Conservation (phyloP, 2,797 vertebrate genomes). For the Spinus pinus region DNA sequence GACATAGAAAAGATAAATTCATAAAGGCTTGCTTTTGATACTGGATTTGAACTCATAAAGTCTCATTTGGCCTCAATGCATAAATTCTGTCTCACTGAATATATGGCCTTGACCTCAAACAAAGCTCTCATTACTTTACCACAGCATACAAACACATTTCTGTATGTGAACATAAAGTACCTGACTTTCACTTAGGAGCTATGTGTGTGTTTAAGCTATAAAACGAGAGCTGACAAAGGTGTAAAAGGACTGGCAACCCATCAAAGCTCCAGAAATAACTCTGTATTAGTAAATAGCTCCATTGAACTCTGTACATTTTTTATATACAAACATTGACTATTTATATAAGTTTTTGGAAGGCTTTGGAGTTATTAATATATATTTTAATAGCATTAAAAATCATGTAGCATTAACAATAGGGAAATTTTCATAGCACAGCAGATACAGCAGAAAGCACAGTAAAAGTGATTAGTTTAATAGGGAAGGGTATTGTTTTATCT, state of each 20-base stretch:
- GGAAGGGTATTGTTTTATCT: background rate
- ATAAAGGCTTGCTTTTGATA: constrained; percentile 27
- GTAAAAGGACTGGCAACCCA: background rate
- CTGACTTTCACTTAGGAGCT: background rate
- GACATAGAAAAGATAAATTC: background rate
- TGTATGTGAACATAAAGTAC: background rate
- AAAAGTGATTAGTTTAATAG: background rate
- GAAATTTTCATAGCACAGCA: background rate
- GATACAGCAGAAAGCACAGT: background rate
- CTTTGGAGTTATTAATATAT: background rate
- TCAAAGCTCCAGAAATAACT: background rate
- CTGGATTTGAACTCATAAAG: background rate
- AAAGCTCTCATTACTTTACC: background rate
- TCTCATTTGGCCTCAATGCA: background rate
- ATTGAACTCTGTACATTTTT: background rate
- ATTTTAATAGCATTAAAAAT: background rate
- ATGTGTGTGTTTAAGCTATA: background rate
- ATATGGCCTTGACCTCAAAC: constrained; percentile 23
- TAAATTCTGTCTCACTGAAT: constrained; percentile 18
- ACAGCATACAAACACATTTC: background rate
- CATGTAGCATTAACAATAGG: background rate
- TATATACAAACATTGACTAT: background rate
- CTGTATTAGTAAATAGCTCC: background rate
- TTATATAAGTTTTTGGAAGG: background rate
- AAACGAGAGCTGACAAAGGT: background rate